A percentile compares a stretch with the other conserved stretches of the same genome.
Conservation (phyloP, 2,888 invertebrate genomes). For the Andrena hattorfiana region DNA sequence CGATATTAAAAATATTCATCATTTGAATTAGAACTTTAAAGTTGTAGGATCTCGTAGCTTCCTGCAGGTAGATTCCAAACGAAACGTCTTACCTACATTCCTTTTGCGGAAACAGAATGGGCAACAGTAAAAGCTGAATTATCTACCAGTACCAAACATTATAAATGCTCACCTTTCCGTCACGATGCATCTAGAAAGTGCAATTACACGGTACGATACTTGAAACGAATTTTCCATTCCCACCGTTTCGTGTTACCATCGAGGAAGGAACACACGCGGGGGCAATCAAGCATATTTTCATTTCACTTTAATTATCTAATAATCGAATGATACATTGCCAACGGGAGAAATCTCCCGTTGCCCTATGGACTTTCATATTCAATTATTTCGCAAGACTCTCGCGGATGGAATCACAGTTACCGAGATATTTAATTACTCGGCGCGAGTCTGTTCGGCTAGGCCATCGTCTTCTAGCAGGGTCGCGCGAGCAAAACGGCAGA, state of each 20-base stretch:
- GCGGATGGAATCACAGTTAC: conserved; percentile 32
- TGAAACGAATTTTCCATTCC: conserved; percentile 15
- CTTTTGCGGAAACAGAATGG: background rate
- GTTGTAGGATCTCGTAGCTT: background rate
- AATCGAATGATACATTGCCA: conserved; percentile 28
- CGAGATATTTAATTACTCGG: conserved; percentile 66
- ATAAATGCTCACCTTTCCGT: background rate
- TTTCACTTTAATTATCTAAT: conserved; percentile 27
- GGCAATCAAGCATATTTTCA: background rate
- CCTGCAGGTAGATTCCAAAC: background rate
- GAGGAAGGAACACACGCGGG: background rate
- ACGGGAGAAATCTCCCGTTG: background rate
- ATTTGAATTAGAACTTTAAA: background rate
- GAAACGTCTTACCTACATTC: background rate
- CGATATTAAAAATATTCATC: background rate
- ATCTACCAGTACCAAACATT: background rate
- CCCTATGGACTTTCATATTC: conserved; percentile 22
- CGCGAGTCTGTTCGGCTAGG: conserved; percentile 29
- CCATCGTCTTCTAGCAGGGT: conserved; percentile 30
- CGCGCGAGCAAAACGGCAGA: conserved; percentile 52
- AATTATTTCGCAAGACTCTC: conserved; percentile 44
- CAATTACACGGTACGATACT: background rate
- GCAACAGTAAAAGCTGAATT: conserved; percentile 3
- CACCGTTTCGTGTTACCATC: conserved; percentile 31
- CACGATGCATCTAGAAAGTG: background rate